phyloP scores from a whole-genome alignment of 2,113 vertebrate genomes.

The Poecilia latipinna region DNA sequence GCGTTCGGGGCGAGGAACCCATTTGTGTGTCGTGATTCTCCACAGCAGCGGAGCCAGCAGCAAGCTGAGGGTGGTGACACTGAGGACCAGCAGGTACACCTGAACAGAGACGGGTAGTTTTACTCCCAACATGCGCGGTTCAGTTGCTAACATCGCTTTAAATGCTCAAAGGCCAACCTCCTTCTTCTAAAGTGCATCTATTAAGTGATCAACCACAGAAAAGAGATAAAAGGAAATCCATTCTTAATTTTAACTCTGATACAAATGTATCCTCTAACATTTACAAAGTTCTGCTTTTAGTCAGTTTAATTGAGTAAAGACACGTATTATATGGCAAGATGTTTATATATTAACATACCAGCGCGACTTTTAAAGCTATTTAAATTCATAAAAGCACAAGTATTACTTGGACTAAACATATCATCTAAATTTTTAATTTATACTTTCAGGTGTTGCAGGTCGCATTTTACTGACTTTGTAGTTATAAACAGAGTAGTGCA shows the following conservation, averaged over 20 bases:
- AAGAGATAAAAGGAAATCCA: neutral
- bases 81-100: slow-evolving; percentile 95
- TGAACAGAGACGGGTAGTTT: slow-evolving; percentile 53
- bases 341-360: neutral
- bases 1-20: slow-evolving; percentile 82
- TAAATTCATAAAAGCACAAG: neutral
- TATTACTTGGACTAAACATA: neutral
- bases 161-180: neutral
- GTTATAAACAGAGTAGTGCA: neutral
- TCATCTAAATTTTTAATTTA: neutral
- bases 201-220: neutral
- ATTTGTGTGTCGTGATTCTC: slow-evolving; percentile 86
- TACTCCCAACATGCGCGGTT: neutral
- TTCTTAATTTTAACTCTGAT: neutral
- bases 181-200: neutral
- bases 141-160: neutral
- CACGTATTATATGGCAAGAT: no score
- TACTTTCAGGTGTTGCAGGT: neutral
- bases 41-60: slow-evolving; percentile 92
- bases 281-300: neutral
- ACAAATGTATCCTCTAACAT: neutral
- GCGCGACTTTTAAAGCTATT: neutral
- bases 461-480: neutral
- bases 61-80: slow-evolving; percentile 95
- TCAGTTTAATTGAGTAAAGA: neutral